phyloP scores from a whole-genome alignment of 2,888 invertebrate genomes.

The Drosophila rellima region DNA sequence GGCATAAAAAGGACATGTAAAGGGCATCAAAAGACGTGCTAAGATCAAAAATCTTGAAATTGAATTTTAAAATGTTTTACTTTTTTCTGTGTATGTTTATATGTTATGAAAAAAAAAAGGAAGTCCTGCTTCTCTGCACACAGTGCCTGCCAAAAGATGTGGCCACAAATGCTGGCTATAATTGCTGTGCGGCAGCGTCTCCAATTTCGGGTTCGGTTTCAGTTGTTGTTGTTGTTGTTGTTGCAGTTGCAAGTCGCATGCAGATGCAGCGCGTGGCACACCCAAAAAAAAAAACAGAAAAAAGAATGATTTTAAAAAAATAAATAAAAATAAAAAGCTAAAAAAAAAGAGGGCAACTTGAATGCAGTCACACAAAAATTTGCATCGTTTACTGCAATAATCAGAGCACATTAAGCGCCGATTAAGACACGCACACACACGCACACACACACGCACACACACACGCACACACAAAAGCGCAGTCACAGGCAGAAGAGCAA shows the following conservation, averaged over 20 bases:
- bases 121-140: not conserved
- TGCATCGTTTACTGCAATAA: constrained; percentile 48
- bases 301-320: no score
- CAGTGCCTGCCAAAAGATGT: not conserved
- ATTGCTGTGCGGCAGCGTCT: constrained; percentile 16
- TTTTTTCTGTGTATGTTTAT: not conserved
- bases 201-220: not conserved
- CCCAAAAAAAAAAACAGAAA: not conserved
- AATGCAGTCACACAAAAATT: not conserved
- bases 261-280: constrained; percentile 25
- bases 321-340: not conserved
- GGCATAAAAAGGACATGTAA: no score
- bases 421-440: constrained; percentile 57
- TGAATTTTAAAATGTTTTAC: not conserved
- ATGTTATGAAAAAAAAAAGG: not conserved
- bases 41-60: not conserved
- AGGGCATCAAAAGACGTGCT: no score
- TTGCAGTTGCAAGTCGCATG: constrained; percentile 23
- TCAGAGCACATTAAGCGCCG: constrained; percentile 72
- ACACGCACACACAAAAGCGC: constrained; percentile 30
- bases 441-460: constrained; percentile 19
- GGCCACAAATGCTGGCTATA: constrained; percentile 7
- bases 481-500: not conserved
- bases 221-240: not conserved
- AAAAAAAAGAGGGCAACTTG: not conserved